Percentiles rank a stretch among this genome's conserved stretches.
phyloP scores from a whole-genome alignment of 2,113 vertebrate species.

The Ictidomys tridecemlineatus region DNA sequence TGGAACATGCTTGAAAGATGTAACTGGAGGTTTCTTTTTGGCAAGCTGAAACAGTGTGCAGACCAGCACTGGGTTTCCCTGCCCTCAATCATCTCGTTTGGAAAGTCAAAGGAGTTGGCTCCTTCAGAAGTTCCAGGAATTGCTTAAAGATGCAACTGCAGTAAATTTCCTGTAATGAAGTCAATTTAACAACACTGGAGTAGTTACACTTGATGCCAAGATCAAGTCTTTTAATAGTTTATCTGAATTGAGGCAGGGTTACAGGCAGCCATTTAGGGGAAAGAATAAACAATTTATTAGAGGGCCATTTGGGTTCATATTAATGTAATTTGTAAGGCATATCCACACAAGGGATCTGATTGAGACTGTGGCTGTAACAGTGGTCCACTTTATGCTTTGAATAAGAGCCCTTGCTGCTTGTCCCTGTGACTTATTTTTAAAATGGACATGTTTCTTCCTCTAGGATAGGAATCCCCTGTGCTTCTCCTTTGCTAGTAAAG shows the following conservation, averaged over 20 bases:
- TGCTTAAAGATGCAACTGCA: not conserved
- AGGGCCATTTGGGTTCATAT: not conserved
- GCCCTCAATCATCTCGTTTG: not conserved
- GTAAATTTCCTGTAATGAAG: not conserved
- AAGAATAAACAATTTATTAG: not conserved
- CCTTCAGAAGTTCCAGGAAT: not conserved
- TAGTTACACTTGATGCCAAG: not conserved
- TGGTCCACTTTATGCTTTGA: no score
- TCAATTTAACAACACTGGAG: not conserved
- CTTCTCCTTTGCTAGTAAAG: no score
- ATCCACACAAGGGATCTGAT: not conserved
- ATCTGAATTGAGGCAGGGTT: not conserved
- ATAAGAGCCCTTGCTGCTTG: no score
- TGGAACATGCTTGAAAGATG: not conserved
- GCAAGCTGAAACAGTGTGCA: not conserved
- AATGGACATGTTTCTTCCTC: no score
- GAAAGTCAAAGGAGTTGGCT: not conserved
- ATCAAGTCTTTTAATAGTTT: conserved; percentile 4
- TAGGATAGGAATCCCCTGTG: no score
- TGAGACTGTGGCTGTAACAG: not conserved
- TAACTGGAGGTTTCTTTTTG: not conserved
- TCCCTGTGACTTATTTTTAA: no score
- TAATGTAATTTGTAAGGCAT: not conserved
- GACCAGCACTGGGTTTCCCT: no score
- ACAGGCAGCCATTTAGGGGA: not conserved